These are phyloP conservation scores for Pseudolaguvia tuberculata DNA, from an alignment of 2,113 vertebrate genomes.

Conservation along the genomic window DNA sequence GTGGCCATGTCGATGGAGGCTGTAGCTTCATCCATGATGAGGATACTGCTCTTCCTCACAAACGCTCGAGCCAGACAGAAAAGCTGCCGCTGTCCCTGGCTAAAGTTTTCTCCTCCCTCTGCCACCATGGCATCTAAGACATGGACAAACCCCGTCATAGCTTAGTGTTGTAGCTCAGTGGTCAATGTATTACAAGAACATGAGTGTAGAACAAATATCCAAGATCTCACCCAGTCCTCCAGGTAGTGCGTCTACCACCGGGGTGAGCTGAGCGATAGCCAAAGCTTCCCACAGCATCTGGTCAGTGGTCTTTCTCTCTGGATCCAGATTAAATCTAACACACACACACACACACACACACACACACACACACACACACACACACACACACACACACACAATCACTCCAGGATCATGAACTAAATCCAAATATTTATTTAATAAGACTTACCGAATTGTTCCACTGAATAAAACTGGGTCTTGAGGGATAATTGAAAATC, in stretches of 20 bases:
- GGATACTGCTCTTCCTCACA: conserved; percentile 95
- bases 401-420: no score
- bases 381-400: no score
- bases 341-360: no score
- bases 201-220: background rate
- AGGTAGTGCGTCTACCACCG: conserved; percentile 87
- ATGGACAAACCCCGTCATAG: background rate
- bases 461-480: conserved; percentile 95
- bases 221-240: conserved; percentile 83
- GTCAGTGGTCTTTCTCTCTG: conserved; percentile 90
- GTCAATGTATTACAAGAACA: no score
- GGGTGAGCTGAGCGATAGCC: conserved; percentile 96
- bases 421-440: no score
- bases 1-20: conserved; percentile 99
- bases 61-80: conserved; percentile 96
- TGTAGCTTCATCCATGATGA: conserved; percentile 98
- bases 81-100: conserved; percentile 92
- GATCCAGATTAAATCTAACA: conserved; percentile 92
- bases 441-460: conserved; percentile 80
- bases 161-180: no score
- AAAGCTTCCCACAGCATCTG: conserved; percentile 93
- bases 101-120: conserved; percentile 97
- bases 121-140: conserved; percentile 86
- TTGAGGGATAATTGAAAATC: conserved; percentile 96
- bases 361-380: no score